Evolutionary conservation across 2,888 invertebrate species (phyloP).

Genomic region (Lapara coniferarum): DNA sequence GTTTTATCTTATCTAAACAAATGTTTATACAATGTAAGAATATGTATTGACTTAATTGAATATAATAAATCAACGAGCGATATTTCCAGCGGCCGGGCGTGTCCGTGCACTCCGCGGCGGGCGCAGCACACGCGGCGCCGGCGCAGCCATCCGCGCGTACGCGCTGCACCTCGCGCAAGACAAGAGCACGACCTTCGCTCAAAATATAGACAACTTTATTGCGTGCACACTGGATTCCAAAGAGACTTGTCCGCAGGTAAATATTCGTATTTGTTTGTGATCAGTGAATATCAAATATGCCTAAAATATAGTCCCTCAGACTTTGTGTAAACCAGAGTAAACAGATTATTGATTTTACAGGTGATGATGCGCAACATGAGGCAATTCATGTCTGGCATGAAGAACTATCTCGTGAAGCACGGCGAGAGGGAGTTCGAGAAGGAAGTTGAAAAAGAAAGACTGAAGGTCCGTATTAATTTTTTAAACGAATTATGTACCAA

Average conservation of each 20-base stretch:
- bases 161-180: slow-evolving; percentile 92
- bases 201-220: slow-evolving; percentile 96
- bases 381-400: slow-evolving; percentile 99
- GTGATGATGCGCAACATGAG: slow-evolving; percentile 95
- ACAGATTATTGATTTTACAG: slow-evolving; percentile 45
- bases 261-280: too few species aligned
- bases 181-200: slow-evolving; percentile 94
- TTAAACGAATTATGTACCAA: too few species aligned
- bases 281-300: too few species aligned
- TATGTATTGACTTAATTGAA: not conserved
- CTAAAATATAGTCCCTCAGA: too few species aligned
- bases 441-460: slow-evolving; percentile 93
- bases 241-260: slow-evolving; percentile 91
- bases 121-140: slow-evolving; percentile 79
- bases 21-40: not conserved
- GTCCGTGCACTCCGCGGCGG: slow-evolving; percentile 87
- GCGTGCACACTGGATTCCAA: slow-evolving; percentile 95
- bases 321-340: not conserved
- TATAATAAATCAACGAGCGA: not conserved
- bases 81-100: slow-evolving; percentile 88
- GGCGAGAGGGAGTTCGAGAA: slow-evolving; percentile 96
- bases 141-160: slow-evolving; percentile 89
- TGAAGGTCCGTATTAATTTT: slow-evolving; percentile 80
- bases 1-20: not conserved
- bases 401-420: slow-evolving; percentile 98